phyloP scores from a whole-genome alignment of 1,140 invertebrate genomes.

The Leptinotarsa texana region DNA sequence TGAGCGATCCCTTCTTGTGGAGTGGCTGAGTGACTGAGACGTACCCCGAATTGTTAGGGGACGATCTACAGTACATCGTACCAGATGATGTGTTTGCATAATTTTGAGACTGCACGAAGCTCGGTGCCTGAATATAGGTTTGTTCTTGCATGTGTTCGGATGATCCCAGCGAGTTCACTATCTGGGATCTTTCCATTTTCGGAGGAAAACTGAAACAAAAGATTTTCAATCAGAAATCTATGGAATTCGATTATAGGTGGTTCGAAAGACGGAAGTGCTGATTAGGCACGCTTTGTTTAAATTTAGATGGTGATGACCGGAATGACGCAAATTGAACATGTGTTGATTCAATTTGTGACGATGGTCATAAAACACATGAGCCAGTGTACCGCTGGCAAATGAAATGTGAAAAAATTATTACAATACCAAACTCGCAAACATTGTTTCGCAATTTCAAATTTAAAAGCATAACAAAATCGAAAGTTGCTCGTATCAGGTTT shows the following conservation, averaged over 20 bases:
- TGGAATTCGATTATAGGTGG: conserved; percentile 9
- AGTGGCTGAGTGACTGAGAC: conserved; percentile 58
- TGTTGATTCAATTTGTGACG: no score
- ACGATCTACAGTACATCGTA: conserved; percentile 55
- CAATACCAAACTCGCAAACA: no score
- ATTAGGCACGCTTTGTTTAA: not conserved
- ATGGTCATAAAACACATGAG: no score
- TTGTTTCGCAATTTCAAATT: no score
- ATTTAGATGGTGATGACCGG: no score
- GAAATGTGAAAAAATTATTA: no score
- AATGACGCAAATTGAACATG: no score
- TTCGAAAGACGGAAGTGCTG: conserved; percentile 28
- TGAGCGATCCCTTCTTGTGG: conserved; percentile 68
- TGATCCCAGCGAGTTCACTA: conserved; percentile 48
- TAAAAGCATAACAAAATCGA: no score
- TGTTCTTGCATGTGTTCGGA: conserved; percentile 52
- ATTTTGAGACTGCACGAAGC: conserved; percentile 62
- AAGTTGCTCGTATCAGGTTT: no score
- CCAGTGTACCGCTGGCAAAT: no score
- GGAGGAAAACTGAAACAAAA: conserved; percentile 60
- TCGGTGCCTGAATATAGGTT: conserved; percentile 54
- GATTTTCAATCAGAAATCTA: conserved; percentile 24
- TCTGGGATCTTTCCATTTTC: conserved; percentile 61
- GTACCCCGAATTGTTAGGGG: conserved; percentile 58
- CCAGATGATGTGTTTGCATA: conserved; percentile 57